Evolutionary conservation across 2,797 vertebrate genomes (phyloP).

Genomic region (Acanthurus lineatus): DNA sequence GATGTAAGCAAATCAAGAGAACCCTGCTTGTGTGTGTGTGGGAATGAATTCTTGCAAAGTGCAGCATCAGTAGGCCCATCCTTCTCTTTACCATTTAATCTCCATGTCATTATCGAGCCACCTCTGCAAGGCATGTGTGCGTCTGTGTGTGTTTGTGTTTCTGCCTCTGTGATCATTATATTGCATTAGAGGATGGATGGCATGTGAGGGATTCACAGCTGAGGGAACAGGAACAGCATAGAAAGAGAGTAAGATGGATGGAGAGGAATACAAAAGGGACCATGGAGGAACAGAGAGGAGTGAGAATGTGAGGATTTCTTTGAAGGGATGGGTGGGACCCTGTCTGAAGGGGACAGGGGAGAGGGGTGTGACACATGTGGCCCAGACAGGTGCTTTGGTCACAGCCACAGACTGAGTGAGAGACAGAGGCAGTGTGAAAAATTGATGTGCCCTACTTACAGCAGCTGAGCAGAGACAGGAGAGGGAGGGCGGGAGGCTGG

Average conservation of each 20-base stretch:
- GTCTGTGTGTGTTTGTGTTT: slow-evolving; percentile 14
- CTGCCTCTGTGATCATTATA: slow-evolving; percentile 47
- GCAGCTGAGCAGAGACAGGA: slow-evolving; percentile 73
- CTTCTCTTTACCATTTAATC: slow-evolving; percentile 60
- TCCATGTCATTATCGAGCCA: slow-evolving; percentile 59
- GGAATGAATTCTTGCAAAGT: slow-evolving; percentile 31
- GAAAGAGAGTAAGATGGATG: slow-evolving; percentile 44
- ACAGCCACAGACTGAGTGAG: slow-evolving; percentile 66
- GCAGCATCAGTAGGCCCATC: slow-evolving; percentile 36
- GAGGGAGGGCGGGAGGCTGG: slow-evolving; percentile 59
- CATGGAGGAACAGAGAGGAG: slow-evolving; percentile 3
- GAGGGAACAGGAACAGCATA: slow-evolving; percentile 25
- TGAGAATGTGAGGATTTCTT: slow-evolving; percentile 31
- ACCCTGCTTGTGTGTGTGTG: neutral
- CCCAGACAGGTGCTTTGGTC: slow-evolving; percentile 71
- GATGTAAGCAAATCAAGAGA: slow-evolving; percentile 25
- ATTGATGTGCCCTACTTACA: slow-evolving; percentile 83
- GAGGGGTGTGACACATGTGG: slow-evolving; percentile 48
- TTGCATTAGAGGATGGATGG: slow-evolving; percentile 43
- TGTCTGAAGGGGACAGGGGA: slow-evolving; percentile 25
- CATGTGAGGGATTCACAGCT: slow-evolving; percentile 36
- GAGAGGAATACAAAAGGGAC: slow-evolving; percentile 18
- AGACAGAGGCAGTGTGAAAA: slow-evolving; percentile 78
- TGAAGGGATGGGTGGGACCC: slow-evolving; percentile 15
- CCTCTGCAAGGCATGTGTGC: neutral